These are phyloP conservation scores for Brachionus sp. DNA, from an alignment of 1,140 invertebrate species.

Conservation along the genomic window DNA sequence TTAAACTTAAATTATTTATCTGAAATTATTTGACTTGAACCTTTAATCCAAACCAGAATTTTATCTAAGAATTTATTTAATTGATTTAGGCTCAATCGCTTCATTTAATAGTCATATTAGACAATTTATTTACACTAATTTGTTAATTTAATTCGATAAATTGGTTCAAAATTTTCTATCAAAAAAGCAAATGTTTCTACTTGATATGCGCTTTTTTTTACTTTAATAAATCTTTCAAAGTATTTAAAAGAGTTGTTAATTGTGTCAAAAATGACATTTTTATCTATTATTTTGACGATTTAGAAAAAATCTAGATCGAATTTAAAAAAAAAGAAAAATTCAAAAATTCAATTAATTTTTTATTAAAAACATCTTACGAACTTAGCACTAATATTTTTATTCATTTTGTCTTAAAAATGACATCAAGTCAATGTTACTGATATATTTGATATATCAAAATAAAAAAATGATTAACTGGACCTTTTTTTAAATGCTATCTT, in stretches of 20 bases:
- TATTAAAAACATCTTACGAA: neutral
- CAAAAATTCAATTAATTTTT: neutral
- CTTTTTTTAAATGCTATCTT: too few species aligned
- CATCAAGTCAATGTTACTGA: too few species aligned
- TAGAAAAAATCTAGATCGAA: neutral
- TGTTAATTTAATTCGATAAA: neutral
- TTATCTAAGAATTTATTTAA: neutral
- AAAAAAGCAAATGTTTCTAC: neutral
- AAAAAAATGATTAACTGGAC: too few species aligned
- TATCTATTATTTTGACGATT: neutral
- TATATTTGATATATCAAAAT: too few species aligned
- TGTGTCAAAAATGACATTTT: neutral
- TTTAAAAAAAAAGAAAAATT: neutral
- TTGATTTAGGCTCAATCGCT: neutral
- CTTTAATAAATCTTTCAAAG: neutral
- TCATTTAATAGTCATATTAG: neutral
- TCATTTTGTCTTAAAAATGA: too few species aligned
- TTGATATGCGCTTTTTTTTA: too few species aligned
- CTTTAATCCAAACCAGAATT: too few species aligned
- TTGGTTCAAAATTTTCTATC: neutral
- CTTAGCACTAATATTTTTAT: too few species aligned
- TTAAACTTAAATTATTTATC: too few species aligned
- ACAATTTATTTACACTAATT: neutral
- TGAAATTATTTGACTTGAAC: too few species aligned
- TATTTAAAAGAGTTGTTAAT: neutral